Base-by-base conservation (phyloP, 2,888 invertebrate species). In the Eudasyphora cyanicolor region DNA sequence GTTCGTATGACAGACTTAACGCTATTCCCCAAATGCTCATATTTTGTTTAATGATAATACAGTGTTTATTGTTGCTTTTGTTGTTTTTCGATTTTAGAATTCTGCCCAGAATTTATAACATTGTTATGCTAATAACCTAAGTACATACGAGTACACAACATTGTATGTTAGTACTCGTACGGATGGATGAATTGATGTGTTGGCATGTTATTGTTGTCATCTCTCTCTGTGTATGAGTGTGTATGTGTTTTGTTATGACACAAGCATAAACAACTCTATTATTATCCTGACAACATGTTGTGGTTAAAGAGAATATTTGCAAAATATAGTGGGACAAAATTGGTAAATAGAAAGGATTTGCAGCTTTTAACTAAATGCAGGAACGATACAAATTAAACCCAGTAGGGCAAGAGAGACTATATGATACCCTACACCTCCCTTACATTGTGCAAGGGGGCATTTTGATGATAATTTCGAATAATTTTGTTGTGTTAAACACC, bases 61-160 rank as follows among this genome's bases (percentile, higher is more conserved):
- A 12, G 67, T 67, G 67, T 67, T 67, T 67, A 67, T 67, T 38
- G 42, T 67, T 24, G 67, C 35, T 42, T 67, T 42, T 67, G 67
- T 24, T 17, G 19, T 67, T 67, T 67, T 67, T 21, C 14, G 42
- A 42, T 67, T 67, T 35, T 67, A 42, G 67, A 42, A 38, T n/a
- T 21, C 42, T 42, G 19, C 64, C 12, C 1, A 42, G 64, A 76
- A 76, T 69, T 76, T 69, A 57, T 57, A 42, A 69, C 76, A 76
- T 69, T 27, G 57, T 19, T 76, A 29, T 76, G 69, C 76, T 76
- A 76, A 76, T 69, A 76, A 69, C 67, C 69, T 57, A 76, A 69
- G 76, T 69, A 76, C 76, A 57, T 67, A 76, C 42, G 69, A 69
- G 76, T 69, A 76, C 76, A 57, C 54, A 76, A 69, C 76, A 76